Evolutionary conservation across 37 sponge, comb jelly and placozoan genomes (phyloP), one percentile per base, ranked within the genome.

Genomic region (Lycopodina hypogea): DNA sequence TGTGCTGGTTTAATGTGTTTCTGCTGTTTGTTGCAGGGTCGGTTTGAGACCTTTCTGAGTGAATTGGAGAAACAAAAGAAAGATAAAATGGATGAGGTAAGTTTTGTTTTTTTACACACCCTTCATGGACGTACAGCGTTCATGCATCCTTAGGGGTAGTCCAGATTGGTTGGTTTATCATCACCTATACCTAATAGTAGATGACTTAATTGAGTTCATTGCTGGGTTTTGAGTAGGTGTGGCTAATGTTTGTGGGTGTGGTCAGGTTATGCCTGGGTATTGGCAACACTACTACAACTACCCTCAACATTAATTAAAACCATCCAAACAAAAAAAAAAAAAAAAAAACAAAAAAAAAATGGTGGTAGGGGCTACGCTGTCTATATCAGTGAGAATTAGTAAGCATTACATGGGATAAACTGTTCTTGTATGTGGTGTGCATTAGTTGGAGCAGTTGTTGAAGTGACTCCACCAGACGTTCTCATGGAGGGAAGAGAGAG

Each of bases 21-120:
- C n/a, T n/a, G n/a, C n/a, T n/a, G n/a, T n/a, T 30, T 0, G 67
- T 21, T 35, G 7, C 70, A 90, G 90, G 68, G 19, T 15, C 68
- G 90, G 11, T 81, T 90, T 90, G 86, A 84, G 39, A 37, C 53
- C 17, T 90, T 84, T 51, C 28, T 90, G 56, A 34, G 48, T 26
- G 86, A 90, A 72, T 74, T 90, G 9, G 86, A 90, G 70, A 76
- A 71, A 37, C 81, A 90, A 32, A 67, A 50, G 58, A 63, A 18
- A 26, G 45, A 24, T 9, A 84, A 78, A 72, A 40, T 69, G 48
- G 90, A 90, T 6, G 70, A 90, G 74, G 86, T 85, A 1, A 72
- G 78, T 75, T 45, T 45, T 45, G 48, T 45, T 45, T 45, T 4
- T 45, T 45, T 74, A n/a, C n/a, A n/a, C n/a, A n/a, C n/a, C n/a